Evolutionary conservation across 2,113 vertebrate genomes (phyloP).

Genomic region (Quiscalus mexicanus): DNA sequence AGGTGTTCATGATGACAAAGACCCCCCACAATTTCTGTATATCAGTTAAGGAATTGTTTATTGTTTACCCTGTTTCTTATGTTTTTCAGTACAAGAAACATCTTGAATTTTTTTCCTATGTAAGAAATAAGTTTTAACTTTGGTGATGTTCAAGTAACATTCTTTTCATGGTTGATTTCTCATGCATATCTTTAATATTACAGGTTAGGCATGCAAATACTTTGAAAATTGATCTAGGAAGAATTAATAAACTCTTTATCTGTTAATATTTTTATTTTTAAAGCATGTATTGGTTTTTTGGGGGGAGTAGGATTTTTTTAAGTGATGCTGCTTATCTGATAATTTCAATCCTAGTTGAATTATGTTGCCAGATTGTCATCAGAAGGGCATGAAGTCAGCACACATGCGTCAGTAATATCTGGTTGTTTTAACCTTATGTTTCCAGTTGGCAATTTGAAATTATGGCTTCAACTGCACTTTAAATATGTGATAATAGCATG

Average conservation of each 20-base stretch:
- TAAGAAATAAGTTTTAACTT: not conserved
- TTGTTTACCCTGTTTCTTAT: not conserved
- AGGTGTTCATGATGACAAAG: not conserved
- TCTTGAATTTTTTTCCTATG: not conserved
- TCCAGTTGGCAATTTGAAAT: constrained; percentile 87
- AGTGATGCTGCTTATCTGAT: constrained; percentile 64
- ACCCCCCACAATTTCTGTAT: not conserved
- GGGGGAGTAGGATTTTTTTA: not conserved
- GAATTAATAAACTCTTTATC: not conserved
- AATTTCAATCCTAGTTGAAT: constrained; percentile 80
- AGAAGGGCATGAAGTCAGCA: constrained; percentile 85
- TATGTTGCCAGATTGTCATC: constrained; percentile 83
- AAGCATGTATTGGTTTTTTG: constrained; percentile 2
- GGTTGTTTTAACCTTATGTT: constrained; percentile 85
- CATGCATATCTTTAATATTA: not conserved
- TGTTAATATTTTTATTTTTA: constrained; percentile 26
- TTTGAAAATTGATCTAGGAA: constrained; percentile 31
- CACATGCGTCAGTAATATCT: constrained; percentile 85
- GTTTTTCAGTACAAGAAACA: not conserved
- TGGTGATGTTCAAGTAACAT: not conserved
- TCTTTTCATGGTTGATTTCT: not conserved
- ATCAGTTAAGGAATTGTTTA: constrained; percentile 7
- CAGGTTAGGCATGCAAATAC: not conserved
- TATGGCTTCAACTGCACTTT: constrained; percentile 86
- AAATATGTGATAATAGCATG: constrained; percentile 89